phyloP scores from a whole-genome alignment of 2,113 vertebrate genomes.

The Meleagris gallopavo region DNA sequence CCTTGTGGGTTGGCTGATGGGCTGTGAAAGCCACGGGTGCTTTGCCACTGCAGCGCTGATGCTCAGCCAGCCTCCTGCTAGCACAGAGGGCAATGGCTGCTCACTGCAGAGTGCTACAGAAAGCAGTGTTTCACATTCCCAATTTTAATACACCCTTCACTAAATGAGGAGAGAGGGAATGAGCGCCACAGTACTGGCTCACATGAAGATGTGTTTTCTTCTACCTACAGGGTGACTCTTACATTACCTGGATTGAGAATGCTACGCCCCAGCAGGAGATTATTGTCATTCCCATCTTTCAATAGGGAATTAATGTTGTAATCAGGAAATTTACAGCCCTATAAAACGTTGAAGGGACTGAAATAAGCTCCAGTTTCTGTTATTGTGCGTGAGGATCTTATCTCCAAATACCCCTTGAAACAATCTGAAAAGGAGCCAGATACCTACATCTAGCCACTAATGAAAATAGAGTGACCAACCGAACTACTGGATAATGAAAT shows the following conservation, averaged over 20 bases:
- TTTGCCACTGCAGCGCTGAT: background rate
- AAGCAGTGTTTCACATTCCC: background rate
- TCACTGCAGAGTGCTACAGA: background rate
- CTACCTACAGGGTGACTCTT: background rate
- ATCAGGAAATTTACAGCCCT: background rate
- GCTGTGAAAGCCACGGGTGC: background rate
- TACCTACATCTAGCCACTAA: background rate
- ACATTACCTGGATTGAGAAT: background rate
- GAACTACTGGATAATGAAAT: background rate
- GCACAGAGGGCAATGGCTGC: background rate
- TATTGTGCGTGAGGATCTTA: background rate
- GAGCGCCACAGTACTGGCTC: background rate
- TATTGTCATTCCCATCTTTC: background rate
- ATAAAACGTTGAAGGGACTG: background rate
- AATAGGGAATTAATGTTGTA: background rate
- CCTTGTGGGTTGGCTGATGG: background rate
- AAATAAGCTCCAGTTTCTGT: background rate
- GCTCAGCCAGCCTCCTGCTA: background rate
- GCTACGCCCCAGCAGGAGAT: background rate
- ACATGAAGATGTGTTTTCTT: background rate
- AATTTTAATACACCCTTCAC: background rate
- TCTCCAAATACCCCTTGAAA: conserved; percentile 9
- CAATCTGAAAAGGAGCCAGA: background rate
- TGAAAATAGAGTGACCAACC: background rate
- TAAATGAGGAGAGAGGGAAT: background rate